Base-by-base conservation (phyloP, 2,113 vertebrate species). In the Istiophorus platypterus region DNA sequence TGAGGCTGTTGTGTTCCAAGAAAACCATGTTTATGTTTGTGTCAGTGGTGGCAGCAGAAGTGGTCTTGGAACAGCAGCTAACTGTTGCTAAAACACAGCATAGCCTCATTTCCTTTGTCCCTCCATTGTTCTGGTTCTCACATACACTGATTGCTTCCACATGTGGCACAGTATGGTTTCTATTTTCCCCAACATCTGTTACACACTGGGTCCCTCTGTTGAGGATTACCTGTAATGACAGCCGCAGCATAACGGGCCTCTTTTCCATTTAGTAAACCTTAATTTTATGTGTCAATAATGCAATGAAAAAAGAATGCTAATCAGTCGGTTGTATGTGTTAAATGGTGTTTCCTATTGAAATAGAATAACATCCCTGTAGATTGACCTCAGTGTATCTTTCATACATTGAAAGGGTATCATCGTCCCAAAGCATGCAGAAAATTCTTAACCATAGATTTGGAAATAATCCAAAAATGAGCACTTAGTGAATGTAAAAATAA, bases 131-230 rank as follows among this genome's bases (percentile, higher is more conserved):
- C 88, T 85, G 29, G 27, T 68, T 77, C 72, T 70, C 72, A 68
- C 76, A 62, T 51, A 65, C 39, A 22, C 78, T 88, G 88, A 94
- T 75, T 87, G 59, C 51, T 92, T 92, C 91, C 92, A 92, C 90
- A 91, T 91, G 86, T 93, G 87, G 37, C 18, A 5, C 57, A 8
- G 12, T 5, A 13, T 1, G 0, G 2, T 47, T 39, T 7, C 22
- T 41, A 41, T 39, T 22, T 39, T 72, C 0, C 8, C 51, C 0
- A 15, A 20, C 59, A 62, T 71, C 42, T 34, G 59, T 59, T 77
- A 51, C 51, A 54, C 73, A 64, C 49, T 13, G 31, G 65, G 24
- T 68, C 88, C 92, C 87, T 86, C 94, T 94, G 85, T 17, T 93
- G 94, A 88, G 2, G 9, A 20, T 41, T 0, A 5, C 0, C 17